Conservation (phyloP, 2,113 vertebrate genomes). For the Plecturocebus donacophilus region DNA sequence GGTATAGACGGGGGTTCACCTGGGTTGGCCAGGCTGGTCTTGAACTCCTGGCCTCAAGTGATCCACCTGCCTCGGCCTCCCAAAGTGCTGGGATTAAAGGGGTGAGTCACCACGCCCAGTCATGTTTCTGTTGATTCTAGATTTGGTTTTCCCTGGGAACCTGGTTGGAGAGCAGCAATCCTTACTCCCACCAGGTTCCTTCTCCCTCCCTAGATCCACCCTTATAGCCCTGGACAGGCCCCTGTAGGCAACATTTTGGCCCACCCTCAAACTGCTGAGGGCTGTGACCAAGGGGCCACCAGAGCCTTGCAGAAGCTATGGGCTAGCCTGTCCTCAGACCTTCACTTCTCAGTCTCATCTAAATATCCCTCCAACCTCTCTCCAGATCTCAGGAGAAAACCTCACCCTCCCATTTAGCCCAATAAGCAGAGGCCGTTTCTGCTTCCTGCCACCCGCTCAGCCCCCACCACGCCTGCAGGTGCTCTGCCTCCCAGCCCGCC, state of each 20-base stretch:
- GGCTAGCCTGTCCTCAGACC: not conserved
- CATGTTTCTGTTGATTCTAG: not conserved
- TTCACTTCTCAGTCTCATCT: not conserved
- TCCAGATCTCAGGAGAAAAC: not conserved
- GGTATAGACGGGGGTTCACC: too few relatives aligned
- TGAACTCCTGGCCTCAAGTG: too few relatives aligned
- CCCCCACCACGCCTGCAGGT: rapidly evolving
- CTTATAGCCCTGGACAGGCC: not conserved
- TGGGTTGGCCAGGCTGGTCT: too few relatives aligned
- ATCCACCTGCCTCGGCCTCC: too few relatives aligned
- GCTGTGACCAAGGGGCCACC: not conserved
- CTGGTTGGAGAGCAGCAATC: not conserved
- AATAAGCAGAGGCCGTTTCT: not conserved
- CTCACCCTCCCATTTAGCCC: not conserved
- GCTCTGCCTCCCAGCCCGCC: not conserved
- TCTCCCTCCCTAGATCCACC: not conserved
- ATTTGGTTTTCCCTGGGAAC: not conserved
- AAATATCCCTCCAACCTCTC: not conserved
- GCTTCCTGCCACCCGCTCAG: not conserved
- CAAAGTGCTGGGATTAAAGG: too few relatives aligned
- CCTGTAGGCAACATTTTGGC: rapidly evolving
- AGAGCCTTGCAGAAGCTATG: not conserved
- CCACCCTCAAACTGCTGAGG: not conserved
- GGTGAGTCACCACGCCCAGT: too few relatives aligned
- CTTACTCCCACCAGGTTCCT: not conserved